These are phyloP conservation scores for Heliconius hermathena DNA, from an alignment of 1,140 invertebrate species.

Conservation along the genomic window DNA sequence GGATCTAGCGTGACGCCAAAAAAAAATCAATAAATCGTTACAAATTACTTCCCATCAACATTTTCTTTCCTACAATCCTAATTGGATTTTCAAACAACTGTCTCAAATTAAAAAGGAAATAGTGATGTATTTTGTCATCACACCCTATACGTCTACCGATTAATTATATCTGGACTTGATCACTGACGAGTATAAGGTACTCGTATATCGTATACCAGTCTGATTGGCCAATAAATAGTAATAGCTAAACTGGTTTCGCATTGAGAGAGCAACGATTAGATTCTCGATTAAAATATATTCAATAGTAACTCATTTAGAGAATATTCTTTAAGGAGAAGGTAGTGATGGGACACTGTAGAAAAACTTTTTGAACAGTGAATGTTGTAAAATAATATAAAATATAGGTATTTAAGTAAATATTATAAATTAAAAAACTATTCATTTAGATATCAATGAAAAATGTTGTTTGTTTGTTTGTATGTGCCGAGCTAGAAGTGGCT, in stretches of 20 bases:
- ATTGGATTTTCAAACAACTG: neutral
- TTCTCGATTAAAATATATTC: constrained; percentile 3
- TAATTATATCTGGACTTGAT: constrained; percentile 23
- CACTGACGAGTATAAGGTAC: constrained; percentile 18
- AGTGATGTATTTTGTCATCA: constrained; percentile 30
- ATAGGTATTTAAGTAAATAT: too few species aligned
- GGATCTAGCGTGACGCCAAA: too few species aligned
- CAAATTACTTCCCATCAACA: neutral
- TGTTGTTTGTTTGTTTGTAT: too few species aligned
- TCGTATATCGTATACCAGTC: constrained; percentile 39
- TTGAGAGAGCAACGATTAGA: constrained; percentile 24
- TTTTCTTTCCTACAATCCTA: neutral
- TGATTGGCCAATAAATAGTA: constrained; percentile 48
- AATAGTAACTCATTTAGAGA: neutral
- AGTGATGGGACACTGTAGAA: neutral
- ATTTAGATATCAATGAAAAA: too few species aligned
- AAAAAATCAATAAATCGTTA: too few species aligned
- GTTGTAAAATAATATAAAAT: too few species aligned
- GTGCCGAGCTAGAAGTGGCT: too few species aligned
- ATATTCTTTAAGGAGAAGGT: neutral
- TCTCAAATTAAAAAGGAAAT: constrained; percentile 1
- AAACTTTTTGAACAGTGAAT: too few species aligned
- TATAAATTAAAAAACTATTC: too few species aligned
- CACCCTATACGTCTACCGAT: constrained; percentile 22
- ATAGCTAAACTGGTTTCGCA: constrained; percentile 43